phyloP scores from a whole-genome alignment of 2,113 vertebrate genomes.

The Myiagra hebetior region DNA sequence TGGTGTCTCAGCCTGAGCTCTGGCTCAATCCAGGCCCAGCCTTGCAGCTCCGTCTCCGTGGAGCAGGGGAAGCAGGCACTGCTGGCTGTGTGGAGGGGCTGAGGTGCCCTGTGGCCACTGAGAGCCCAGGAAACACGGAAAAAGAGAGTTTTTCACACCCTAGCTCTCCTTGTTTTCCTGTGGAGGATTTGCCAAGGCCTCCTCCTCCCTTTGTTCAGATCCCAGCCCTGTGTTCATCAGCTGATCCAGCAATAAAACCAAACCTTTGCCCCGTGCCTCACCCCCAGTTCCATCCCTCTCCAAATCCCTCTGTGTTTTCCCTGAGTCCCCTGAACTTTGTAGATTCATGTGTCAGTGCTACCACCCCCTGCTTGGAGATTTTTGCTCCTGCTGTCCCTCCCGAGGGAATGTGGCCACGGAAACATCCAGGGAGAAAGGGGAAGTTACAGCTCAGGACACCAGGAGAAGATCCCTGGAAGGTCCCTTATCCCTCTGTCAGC shows the following conservation, averaged over 20 bases:
- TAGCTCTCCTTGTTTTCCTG: not conserved
- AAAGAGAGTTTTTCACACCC: not conserved
- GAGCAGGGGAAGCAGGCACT: not conserved
- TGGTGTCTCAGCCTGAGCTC: not conserved
- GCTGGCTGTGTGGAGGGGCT: not conserved
- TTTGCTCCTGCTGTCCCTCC: not conserved
- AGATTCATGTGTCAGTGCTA: not conserved
- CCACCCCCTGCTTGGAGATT: not conserved
- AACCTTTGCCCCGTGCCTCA: not conserved
- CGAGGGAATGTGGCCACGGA: not conserved
- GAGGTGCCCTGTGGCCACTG: not conserved
- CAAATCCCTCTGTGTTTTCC: not conserved
- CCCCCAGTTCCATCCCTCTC: not conserved
- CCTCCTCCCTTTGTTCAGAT: not conserved
- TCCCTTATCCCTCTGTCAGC: not conserved
- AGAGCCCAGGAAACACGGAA: not conserved
- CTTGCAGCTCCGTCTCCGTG: not conserved
- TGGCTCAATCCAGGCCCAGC: fast-evolving
- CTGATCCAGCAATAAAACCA: not conserved
- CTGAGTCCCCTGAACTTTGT: not conserved
- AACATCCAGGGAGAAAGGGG: not conserved
- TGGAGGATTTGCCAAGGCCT: not conserved
- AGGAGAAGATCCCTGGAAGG: not conserved
- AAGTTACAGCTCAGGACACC: not conserved
- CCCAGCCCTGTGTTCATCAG: not conserved